Conservation (phyloP, 2,113 vertebrate species). For the Semicossyphus pulcher region DNA sequence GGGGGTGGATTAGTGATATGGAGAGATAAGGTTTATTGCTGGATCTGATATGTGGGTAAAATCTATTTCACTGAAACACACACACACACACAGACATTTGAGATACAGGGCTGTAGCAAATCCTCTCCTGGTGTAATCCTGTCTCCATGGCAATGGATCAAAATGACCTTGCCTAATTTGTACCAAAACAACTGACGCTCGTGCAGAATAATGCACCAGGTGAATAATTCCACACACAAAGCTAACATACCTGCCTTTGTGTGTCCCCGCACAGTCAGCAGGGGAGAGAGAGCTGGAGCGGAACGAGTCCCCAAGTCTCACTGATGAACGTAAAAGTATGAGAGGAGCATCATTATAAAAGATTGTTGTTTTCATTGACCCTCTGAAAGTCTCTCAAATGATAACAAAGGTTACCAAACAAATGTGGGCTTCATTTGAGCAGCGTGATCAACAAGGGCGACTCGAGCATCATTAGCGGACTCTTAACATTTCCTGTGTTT, state of each 20-base stretch:
- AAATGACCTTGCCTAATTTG: conserved; percentile 68
- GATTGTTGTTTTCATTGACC: background rate
- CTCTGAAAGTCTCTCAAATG: background rate
- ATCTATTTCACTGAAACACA: conserved; percentile 18
- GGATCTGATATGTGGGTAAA: background rate
- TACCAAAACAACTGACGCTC: conserved; percentile 25
- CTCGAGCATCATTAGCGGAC: conserved; percentile 14
- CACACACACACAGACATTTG: background rate
- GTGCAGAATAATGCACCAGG: conserved; percentile 33
- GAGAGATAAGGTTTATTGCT: background rate
- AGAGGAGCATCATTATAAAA: conserved; percentile 6
- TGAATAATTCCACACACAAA: conserved; percentile 23
- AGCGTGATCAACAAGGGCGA: background rate
- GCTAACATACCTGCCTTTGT: conserved; percentile 20
- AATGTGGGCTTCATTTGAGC: background rate
- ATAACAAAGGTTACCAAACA: conserved; percentile 10
- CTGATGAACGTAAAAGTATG: conserved; percentile 19
- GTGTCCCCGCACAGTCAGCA: conserved; percentile 10
- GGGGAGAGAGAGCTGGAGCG: conserved; percentile 24
- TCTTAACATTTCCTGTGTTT: conserved; percentile 27
- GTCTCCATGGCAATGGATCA: conserved; percentile 61
- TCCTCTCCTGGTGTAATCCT: conserved; percentile 43
- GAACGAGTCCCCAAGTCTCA: conserved; percentile 25
- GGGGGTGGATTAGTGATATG: background rate
- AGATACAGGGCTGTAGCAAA: conserved; percentile 16